These are phyloP conservation scores for Eupithecia exiguata DNA, from an alignment of 2,888 invertebrate genomes.

Conservation along the genomic window DNA sequence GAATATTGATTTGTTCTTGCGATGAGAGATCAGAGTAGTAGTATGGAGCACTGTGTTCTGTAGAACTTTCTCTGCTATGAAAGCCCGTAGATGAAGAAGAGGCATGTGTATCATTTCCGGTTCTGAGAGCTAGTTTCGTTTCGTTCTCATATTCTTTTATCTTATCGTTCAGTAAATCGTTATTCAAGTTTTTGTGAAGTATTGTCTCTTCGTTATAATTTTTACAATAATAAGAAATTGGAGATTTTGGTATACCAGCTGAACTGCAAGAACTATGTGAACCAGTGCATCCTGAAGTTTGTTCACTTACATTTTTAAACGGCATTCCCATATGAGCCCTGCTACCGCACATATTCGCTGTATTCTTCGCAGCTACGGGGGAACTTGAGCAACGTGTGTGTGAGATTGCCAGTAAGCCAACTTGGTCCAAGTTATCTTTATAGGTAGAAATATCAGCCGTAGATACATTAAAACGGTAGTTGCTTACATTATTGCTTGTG, in stretches of 20 bases:
- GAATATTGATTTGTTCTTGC: conserved; percentile 78
- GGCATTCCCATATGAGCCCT: conserved; percentile 51
- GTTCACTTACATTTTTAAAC: conserved; percentile 59
- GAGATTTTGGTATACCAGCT: conserved; percentile 65
- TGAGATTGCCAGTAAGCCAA: conserved; percentile 48
- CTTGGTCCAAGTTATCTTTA: conserved; percentile 60
- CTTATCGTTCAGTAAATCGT: conserved; percentile 69
- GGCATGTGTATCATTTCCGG: conserved; percentile 63
- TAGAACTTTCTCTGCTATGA: conserved; percentile 86
- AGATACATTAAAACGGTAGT: conserved; percentile 53
- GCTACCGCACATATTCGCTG: conserved; percentile 48
- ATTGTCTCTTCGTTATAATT: conserved; percentile 69
- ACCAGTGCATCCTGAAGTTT: conserved; percentile 64
- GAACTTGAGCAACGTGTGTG: conserved; percentile 72
- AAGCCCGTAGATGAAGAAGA: conserved; percentile 76
- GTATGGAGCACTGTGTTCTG: conserved; percentile 90
- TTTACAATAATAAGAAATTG: conserved; percentile 80
- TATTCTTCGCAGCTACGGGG: conserved; percentile 60
- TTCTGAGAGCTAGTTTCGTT: conserved; percentile 62
- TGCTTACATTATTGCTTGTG: conserved; percentile 51
- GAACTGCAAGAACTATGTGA: conserved; percentile 74
- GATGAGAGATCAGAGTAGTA: conserved; percentile 91
- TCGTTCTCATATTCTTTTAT: conserved; percentile 78
- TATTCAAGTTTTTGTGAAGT: conserved; percentile 75
- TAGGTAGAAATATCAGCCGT: conserved; percentile 49